Conservation (phyloP, 37 sponge, comb jelly and placozoan species). For the Mnemiopsis leidyi region DNA sequence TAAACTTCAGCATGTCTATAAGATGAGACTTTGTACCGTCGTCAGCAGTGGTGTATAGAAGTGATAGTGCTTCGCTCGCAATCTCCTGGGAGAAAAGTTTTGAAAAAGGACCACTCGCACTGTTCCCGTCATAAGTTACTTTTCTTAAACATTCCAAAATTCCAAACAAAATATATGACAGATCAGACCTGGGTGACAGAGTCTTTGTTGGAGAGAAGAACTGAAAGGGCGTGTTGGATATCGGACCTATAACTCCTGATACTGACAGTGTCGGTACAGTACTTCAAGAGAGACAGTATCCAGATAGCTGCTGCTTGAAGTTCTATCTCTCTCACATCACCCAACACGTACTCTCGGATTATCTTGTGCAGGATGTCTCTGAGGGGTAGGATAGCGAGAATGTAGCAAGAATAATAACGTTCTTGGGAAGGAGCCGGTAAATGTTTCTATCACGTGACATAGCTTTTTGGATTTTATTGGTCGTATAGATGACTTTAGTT, state of each 20-base stretch:
- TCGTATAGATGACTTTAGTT: too few species aligned
- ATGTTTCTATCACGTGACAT: too few species aligned
- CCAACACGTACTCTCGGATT: slow-evolving; percentile 1
- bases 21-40: neutral
- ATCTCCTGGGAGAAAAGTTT: neutral
- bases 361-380: neutral
- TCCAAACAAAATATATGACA: too few species aligned
- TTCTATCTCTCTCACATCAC: slow-evolving; percentile 27
- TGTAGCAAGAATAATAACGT: too few species aligned
- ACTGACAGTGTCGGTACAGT: neutral
- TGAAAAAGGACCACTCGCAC: neutral
- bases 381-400: too few species aligned
- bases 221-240: slow-evolving; percentile 10
- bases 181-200: neutral
- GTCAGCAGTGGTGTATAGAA: neutral
- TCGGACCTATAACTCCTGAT: neutral
- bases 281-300: neutral
- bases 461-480: too few species aligned
- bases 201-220: slow-evolving; percentile 12
- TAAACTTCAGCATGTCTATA: neutral
- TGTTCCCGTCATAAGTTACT: neutral
- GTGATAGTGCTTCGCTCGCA: neutral
- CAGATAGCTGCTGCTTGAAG: slow-evolving; percentile 7
- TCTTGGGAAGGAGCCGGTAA: too few species aligned
- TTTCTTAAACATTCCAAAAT: neutral